Conservation (phyloP, 2,113 vertebrate genomes). For the Numenius arquata region DNA sequence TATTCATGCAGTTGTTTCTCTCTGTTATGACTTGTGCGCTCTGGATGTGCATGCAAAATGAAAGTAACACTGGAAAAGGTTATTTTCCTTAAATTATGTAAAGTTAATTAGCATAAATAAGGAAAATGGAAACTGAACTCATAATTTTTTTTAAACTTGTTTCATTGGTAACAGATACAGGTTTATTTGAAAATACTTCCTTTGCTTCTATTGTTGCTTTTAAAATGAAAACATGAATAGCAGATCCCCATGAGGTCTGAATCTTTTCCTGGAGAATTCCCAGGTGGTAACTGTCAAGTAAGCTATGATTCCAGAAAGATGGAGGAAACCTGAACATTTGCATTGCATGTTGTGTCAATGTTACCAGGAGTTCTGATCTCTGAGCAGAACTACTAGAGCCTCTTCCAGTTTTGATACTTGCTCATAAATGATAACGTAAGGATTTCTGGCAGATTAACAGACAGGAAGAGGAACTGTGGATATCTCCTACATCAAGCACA, state of each 20-base stretch:
- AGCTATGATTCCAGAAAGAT: neutral
- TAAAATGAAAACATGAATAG: neutral
- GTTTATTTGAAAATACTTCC: neutral
- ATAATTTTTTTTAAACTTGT: neutral
- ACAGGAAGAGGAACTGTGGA: neutral
- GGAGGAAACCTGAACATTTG: neutral
- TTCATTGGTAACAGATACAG: neutral
- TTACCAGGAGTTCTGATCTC: neutral
- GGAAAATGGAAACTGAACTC: neutral
- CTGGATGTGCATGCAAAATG: neutral
- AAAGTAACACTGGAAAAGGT: neutral
- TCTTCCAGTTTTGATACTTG: neutral
- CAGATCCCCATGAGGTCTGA: neutral
- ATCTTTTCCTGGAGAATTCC: neutral
- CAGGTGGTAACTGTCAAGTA: neutral
- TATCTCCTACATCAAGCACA: neutral
- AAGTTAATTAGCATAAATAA: neutral
- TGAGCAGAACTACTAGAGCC: neutral
- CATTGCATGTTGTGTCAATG: neutral
- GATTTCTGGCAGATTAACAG: neutral
- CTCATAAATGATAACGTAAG: neutral
- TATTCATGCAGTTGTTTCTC: neutral
- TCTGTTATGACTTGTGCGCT: accelerated
- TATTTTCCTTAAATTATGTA: neutral
- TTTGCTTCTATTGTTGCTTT: neutral